Conservation (phyloP, 2,797 vertebrate genomes). For the Gymnodraco acuticeps region DNA sequence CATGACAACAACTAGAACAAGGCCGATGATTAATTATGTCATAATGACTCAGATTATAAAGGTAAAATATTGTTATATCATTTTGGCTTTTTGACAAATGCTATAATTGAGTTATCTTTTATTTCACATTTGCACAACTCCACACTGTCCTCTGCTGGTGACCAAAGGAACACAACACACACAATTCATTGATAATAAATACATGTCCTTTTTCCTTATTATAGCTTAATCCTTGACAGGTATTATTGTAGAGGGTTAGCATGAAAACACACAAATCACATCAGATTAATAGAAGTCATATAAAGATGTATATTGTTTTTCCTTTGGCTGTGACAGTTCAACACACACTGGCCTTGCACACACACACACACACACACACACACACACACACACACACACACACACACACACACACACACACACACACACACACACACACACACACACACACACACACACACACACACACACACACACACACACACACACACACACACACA, state of each 20-base stretch:
- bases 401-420: slow-evolving; percentile 20
- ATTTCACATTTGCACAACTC: slow-evolving; percentile 9
- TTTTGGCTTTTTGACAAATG: neutral
- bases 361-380: slow-evolving; percentile 16
- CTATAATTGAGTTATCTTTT: neutral
- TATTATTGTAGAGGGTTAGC: neutral
- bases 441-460: slow-evolving; percentile 29
- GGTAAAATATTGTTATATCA: neutral
- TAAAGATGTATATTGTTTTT: neutral
- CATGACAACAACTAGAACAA: neutral
- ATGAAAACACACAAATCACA: neutral
- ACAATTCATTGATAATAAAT: neutral
- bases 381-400: slow-evolving; percentile 12
- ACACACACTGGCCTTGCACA: neutral
- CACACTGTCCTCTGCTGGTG: slow-evolving; percentile 67
- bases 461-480: slow-evolving; percentile 27
- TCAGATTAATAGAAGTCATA: neutral
- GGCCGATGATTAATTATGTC: neutral
- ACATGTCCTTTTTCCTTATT: neutral
- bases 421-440: slow-evolving; percentile 28
- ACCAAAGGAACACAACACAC: slow-evolving; percentile 5
- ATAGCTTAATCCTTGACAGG: neutral
- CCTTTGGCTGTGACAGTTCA: neutral
- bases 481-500: slow-evolving; percentile 12
- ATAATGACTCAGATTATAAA: neutral